phyloP scores from a whole-genome alignment of 1,140 invertebrate species.

The Semibalanus balanoides region DNA sequence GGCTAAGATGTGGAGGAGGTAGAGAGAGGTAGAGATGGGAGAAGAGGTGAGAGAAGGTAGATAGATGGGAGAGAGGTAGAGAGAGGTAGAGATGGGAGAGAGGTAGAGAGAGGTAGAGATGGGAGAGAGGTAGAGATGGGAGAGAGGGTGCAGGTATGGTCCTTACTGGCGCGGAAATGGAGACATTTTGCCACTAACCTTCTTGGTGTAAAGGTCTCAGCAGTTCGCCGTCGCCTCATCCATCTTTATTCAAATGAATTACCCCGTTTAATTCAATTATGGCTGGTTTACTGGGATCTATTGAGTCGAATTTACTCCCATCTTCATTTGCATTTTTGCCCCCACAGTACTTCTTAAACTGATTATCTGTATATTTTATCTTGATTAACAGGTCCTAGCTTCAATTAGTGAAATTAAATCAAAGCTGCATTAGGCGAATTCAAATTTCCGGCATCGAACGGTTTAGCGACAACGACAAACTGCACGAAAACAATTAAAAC shows the following conservation, averaged over 20 bases:
- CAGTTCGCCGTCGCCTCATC: background rate
- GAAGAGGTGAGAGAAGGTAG: no score
- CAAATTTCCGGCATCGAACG: background rate
- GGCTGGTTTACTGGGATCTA: background rate
- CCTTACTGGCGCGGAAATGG: no score
- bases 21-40: no score
- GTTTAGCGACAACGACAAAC: background rate
- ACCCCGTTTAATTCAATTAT: background rate
- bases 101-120: no score
- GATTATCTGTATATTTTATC: slow-evolving; percentile 1
- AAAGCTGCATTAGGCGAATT: slow-evolving; percentile 2
- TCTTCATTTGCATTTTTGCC: background rate
- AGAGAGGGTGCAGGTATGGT: no score
- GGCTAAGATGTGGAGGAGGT: no score
- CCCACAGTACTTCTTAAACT: slow-evolving; percentile 2
- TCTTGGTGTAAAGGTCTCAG: background rate
- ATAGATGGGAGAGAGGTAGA: no score
- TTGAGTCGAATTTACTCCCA: background rate
- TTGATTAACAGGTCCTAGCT: background rate
- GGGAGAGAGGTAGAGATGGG: no score
- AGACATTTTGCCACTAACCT: background rate
- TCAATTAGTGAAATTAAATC: slow-evolving; percentile 3
- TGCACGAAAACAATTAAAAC: slow-evolving; percentile 2
- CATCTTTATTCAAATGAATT: background rate
- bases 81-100: no score